These are phyloP conservation scores for Spea multiplicata DNA, from an alignment of 2,113 vertebrate genomes.

Conservation along the genomic window DNA sequence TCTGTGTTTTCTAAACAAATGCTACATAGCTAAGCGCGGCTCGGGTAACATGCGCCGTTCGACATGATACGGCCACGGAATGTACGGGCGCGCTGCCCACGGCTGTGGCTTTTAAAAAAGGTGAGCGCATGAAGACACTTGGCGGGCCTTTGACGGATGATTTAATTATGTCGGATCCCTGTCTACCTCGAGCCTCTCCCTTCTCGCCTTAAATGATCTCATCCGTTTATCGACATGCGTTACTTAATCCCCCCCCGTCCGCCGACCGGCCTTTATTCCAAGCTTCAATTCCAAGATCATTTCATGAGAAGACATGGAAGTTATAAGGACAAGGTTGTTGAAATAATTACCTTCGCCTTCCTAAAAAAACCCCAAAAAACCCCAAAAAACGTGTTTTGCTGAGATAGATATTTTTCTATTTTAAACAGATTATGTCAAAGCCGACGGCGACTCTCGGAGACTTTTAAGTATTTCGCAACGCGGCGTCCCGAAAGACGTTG, in stretches of 20 bases:
- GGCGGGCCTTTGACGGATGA: background rate
- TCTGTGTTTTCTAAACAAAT: slow-evolving; percentile 2
- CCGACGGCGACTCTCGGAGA: background rate
- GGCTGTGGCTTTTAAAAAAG: background rate
- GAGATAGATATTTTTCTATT: background rate
- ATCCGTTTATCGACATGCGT: background rate
- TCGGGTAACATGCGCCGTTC: background rate
- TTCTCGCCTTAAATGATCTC: slow-evolving; percentile 18
- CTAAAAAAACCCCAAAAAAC: too few species aligned
- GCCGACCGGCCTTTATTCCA: background rate
- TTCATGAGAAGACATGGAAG: background rate
- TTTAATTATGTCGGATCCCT: background rate
- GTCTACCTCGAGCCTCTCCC: background rate
- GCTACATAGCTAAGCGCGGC: background rate
- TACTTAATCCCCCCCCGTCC: slow-evolving; percentile 18
- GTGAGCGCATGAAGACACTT: background rate
- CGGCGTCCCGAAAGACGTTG: background rate
- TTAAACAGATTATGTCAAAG: background rate
- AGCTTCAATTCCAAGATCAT: background rate
- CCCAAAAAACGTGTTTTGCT: background rate
- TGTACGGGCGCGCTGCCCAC: background rate
- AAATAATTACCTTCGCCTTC: background rate
- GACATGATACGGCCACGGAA: background rate
- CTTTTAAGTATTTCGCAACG: background rate
- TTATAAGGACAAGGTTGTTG: slow-evolving; percentile 21